Conservation (phyloP, 2,888 invertebrate genomes). For the Synanthedon myopaeformis region DNA sequence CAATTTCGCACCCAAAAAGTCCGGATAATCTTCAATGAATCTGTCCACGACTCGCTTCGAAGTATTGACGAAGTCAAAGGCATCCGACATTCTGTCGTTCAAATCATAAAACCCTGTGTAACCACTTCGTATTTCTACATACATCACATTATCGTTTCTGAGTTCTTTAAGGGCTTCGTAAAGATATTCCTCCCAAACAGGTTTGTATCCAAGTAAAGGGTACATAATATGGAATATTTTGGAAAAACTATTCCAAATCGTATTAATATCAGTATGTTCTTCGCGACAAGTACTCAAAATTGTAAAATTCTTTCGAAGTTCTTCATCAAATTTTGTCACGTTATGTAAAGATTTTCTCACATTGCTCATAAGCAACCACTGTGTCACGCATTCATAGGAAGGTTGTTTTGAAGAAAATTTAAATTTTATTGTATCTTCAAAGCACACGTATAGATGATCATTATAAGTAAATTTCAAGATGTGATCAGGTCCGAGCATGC, state of each 20-base stretch:
- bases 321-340: slow-evolving; percentile 37
- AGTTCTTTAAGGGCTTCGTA: slow-evolving; percentile 65
- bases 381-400: slow-evolving; percentile 3
- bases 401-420: slow-evolving; percentile 11
- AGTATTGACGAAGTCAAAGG: not conserved
- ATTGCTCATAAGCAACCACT: slow-evolving; percentile 39
- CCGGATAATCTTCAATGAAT: slow-evolving; percentile 62
- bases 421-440: slow-evolving; percentile 5
- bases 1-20: slow-evolving; percentile 68
- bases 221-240: slow-evolving; percentile 48
- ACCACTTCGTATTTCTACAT: slow-evolving; percentile 69
- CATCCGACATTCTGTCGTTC: slow-evolving; percentile 16
- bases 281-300: slow-evolving; percentile 36
- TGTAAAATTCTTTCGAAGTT: slow-evolving; percentile 46
- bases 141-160: slow-evolving; percentile 70
- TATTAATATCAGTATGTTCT: slow-evolving; percentile 46
- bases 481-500: slow-evolving; percentile 61
- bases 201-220: slow-evolving; percentile 61
- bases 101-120: slow-evolving; percentile 68
- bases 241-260: slow-evolving; percentile 61
- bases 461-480: slow-evolving; percentile 65
- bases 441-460: slow-evolving; percentile 55
- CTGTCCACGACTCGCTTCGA: slow-evolving; percentile 9
- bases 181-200: slow-evolving; percentile 67
- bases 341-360: slow-evolving; percentile 32